phyloP scores from a whole-genome alignment of 2,113 vertebrate genomes.

The Tragelaphus strepsiceros region DNA sequence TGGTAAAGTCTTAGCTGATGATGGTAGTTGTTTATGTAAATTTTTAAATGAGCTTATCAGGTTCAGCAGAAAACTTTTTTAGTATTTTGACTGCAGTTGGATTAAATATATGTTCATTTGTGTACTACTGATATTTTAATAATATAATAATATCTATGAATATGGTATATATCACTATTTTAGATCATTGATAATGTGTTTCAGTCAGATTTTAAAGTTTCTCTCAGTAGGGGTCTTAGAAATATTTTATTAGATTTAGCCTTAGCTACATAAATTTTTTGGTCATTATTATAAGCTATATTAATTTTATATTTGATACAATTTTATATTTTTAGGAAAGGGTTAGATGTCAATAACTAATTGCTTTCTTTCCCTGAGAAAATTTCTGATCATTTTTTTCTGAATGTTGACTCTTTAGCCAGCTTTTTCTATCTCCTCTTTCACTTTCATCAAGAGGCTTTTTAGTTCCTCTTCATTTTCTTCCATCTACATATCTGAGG shows the following conservation, averaged over 20 bases:
- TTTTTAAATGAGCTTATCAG: background rate
- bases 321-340: background rate
- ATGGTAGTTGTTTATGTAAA: background rate
- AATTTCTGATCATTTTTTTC: background rate
- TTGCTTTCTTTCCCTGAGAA: background rate
- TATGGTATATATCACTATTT: background rate
- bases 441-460: background rate
- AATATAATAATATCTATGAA: background rate
- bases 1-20: background rate
- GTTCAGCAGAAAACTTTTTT: background rate
- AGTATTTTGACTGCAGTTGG: background rate
- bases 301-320: background rate
- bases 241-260: conserved; percentile 2
- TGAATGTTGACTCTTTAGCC: background rate
- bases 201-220: background rate
- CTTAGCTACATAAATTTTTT: background rate
- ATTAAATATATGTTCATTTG: background rate
- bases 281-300: background rate
- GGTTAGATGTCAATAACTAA: background rate
- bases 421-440: background rate
- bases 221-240: background rate
- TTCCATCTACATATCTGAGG: background rate
- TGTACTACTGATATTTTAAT: background rate
- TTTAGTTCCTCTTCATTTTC: background rate
- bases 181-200: background rate